Base-by-base conservation (phyloP, 2,113 vertebrate genomes). In the Siphamia tubifer region DNA sequence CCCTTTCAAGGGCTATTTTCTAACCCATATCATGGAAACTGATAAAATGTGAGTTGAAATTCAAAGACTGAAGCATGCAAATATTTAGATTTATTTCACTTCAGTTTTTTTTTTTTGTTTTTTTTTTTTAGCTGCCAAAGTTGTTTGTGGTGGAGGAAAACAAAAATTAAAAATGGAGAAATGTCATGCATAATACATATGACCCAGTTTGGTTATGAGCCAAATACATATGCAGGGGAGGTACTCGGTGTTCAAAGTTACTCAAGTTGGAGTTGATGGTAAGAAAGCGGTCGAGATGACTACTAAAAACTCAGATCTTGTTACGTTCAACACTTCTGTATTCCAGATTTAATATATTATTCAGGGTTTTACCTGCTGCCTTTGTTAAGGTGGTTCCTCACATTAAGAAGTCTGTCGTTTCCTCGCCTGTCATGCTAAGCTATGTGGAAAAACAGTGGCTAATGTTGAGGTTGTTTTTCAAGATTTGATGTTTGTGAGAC, bases 1-100 rank as follows among this genome's bases (percentile, higher is more conserved):
- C 80, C 78, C 68, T 81, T 62, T 65, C 4, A 83, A 87, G 88
- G 84, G 86, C 84, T 90, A 66, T 78, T 87, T 87, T 62, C 8
- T 52, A 70, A 48, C 74, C 25, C 23, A 52, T 61, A 63, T 12
- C 54, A 49, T 55, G 60, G 49, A 63, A 56, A 69, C 40, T 79
- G 51, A 71, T 25, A 16, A 25, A 15, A 9, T 4, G 5, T 5
- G 16, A 34, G 6, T n/a, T 8, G 17, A 16, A 21, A 19, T 4
- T 39, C 13, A 58, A 31, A 30, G n/a, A 65, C 58, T 32, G 24
- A 44, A 19, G 27, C 38, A 28, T 52, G 15, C 25, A 36, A 23
- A 21, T 38, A 4, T 47, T 32, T 15, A 13, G 15, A 25, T 24
- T 28, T 15, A 47, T 74, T 66, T 49, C 39, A 60, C 1, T 60